Evolutionary conservation across 1,140 invertebrate genomes (phyloP).

Genomic region (Magallana gigas): DNA sequence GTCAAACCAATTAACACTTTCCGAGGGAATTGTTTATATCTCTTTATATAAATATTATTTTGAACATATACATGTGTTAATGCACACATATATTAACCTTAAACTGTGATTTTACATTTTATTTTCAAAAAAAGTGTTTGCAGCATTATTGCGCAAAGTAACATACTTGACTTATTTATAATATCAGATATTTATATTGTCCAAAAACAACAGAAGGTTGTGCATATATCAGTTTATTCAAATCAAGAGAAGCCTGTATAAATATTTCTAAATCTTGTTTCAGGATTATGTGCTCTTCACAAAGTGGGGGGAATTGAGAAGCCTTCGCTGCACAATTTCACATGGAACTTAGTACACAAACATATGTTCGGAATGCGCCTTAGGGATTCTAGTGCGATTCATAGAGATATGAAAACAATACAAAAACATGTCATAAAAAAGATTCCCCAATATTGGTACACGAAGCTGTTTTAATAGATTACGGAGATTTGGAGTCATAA

Average conservation of each 20-base stretch:
- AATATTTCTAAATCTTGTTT: conserved; percentile 23
- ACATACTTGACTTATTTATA: too few relatives aligned
- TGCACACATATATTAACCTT: too few relatives aligned
- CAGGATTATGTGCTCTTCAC: not conserved
- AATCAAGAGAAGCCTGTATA: not conserved
- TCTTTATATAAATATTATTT: too few relatives aligned
- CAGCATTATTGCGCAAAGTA: too few relatives aligned
- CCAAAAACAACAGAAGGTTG: too few relatives aligned
- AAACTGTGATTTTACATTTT: too few relatives aligned
- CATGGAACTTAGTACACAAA: conserved; percentile 18
- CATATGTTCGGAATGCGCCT: conserved; percentile 32
- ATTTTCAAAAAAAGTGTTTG: too few relatives aligned
- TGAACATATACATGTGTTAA: too few relatives aligned
- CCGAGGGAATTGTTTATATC: too few relatives aligned
- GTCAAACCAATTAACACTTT: too few relatives aligned
- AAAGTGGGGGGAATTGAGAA: conserved; percentile 30
- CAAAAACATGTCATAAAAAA: conserved; percentile 32
- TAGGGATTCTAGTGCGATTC: not conserved
- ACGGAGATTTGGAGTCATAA: conserved; percentile 25
- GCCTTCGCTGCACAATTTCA: conserved; percentile 20
- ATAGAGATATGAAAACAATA: conserved; percentile 30
- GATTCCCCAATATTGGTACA: conserved; percentile 19
- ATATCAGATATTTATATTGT: too few relatives aligned
- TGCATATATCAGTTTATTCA: not conserved
- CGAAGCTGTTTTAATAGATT: conserved; percentile 36